Conservation (phyloP, 2,113 vertebrate genomes). For the Psammodynastes pulverulentus region DNA sequence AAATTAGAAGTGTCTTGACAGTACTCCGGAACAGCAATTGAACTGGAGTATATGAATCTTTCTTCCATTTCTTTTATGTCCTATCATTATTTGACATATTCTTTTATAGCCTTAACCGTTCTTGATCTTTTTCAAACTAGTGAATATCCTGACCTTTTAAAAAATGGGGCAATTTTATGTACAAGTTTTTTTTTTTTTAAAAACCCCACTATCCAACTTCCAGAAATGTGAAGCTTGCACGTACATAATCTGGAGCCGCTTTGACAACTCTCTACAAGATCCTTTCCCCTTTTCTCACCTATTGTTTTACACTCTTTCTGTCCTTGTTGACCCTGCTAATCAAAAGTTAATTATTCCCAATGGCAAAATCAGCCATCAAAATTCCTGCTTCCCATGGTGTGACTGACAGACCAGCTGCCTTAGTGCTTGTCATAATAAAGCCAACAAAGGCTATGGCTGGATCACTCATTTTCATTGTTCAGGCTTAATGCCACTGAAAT, state of each 20-base stretch:
- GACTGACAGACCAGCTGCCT: not conserved
- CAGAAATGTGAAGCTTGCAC: accelerated
- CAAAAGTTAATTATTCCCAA: slow-evolving; percentile 47
- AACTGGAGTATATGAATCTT: accelerated
- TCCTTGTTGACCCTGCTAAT: slow-evolving; percentile 25
- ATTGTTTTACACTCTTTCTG: slow-evolving; percentile 14
- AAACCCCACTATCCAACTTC: not conserved
- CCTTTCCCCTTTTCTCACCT: slow-evolving; percentile 6
- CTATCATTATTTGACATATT: accelerated
- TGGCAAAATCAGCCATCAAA: slow-evolving; percentile 1
- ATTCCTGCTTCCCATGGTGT: slow-evolving; percentile 14
- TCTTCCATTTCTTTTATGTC: not conserved
- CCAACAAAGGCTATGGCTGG: not conserved
- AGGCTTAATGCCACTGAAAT: not conserved
- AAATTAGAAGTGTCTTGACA: not conserved
- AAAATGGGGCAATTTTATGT: not conserved
- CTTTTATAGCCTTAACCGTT: not conserved
- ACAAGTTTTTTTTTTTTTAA: too few relatives aligned
- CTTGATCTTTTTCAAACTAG: slow-evolving; percentile 7
- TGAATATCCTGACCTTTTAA: not conserved
- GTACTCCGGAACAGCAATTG: not conserved
- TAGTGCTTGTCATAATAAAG: not conserved
- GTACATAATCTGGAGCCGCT: accelerated
- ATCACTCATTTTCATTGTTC: not conserved
- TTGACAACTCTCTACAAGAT: not conserved